phyloP scores from a whole-genome alignment of 2,888 invertebrate genomes.

The Stenchaetothrips biformis region DNA sequence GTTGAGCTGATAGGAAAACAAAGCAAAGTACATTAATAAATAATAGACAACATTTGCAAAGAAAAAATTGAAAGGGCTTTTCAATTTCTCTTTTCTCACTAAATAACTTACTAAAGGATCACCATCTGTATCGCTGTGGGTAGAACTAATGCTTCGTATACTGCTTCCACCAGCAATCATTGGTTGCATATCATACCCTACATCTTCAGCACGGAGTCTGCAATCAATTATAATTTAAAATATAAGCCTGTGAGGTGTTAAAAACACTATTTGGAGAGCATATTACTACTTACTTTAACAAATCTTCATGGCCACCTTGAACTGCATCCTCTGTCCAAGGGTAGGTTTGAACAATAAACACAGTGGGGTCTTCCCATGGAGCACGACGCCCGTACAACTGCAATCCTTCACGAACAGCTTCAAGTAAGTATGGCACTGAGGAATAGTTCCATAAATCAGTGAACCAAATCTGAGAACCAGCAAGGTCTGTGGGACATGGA shows the following conservation, averaged over 20 bases:
- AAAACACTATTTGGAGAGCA: background rate
- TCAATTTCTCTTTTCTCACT: background rate
- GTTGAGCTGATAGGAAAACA: conserved; percentile 60
- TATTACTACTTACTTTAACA: conserved; percentile 49
- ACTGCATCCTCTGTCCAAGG: conserved; percentile 68
- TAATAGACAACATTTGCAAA: conserved; percentile 25
- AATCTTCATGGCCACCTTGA: conserved; percentile 52
- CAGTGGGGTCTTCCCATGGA: conserved; percentile 92
- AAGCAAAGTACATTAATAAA: background rate
- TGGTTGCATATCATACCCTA: conserved; percentile 66
- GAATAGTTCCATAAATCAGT: conserved; percentile 98
- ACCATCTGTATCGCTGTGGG: conserved; percentile 63
- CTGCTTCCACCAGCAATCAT: conserved; percentile 53
- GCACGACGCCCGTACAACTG: conserved; percentile 79
- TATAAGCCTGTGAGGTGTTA: too few relatives aligned
- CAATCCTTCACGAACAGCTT: conserved; percentile 90
- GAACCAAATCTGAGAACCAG: conserved; percentile 81
- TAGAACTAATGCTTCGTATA: conserved; percentile 45
- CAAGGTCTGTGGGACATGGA: conserved; percentile 64
- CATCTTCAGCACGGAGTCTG: conserved; percentile 83
- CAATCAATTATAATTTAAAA: conserved; percentile 33
- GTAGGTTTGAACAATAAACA: conserved; percentile 86
- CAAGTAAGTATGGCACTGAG: conserved; percentile 89
- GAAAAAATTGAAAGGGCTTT: conserved; percentile 26
- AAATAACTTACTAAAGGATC: conserved; percentile 72